Evolutionary conservation across 2,113 vertebrate species (phyloP), one percentile per base, ranked within the genome.

Genomic region (Leuciscus idus): DNA sequence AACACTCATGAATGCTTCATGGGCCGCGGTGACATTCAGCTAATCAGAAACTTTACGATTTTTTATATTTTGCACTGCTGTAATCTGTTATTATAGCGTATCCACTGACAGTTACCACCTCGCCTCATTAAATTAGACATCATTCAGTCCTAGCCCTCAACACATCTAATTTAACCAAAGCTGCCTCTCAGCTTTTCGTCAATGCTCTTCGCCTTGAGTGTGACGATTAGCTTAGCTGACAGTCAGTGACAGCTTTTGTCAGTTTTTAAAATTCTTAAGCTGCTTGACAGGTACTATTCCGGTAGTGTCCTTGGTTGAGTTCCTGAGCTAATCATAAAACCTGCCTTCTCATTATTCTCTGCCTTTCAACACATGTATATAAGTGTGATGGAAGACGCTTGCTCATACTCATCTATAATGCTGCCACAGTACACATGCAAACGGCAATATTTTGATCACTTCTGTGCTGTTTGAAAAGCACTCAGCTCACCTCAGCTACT

Each of bases 1-100:
- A 19, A 74, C 84, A 59, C 91, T 92, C 88, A 84, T 83, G 12
- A 26, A 6, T 73, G 39, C 70, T 73, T 73, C 10, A 79, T 89
- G 85, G 36, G 85, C 87, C 85, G 88, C 15, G 2, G 8, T 77
- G 75, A 19, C 75, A 77, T 21, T 48, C 72, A 74, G 48, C 75
- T 77, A 79, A 79, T 61, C 52, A 79, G 36, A 68, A 82, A 82
- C 9, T n/a, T 43, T 68, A 8, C 0, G 17, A 4, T 48, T 64
- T 46, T 81, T 43, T 23, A 50, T 50, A 82, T 39, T 6, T 72
- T 23, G 17, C 19, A 36, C 4, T 33, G 17, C 19, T 55, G 21
- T 72, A 83, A 72, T 55, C 26, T 55, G 66, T 55, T 83, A 83
- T 36, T 83, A n/a, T 48, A 70, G 46, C 0, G 10, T 17, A 46